Conservation (phyloP, 2,888 invertebrate genomes). For the Hypercompe scribonia region DNA sequence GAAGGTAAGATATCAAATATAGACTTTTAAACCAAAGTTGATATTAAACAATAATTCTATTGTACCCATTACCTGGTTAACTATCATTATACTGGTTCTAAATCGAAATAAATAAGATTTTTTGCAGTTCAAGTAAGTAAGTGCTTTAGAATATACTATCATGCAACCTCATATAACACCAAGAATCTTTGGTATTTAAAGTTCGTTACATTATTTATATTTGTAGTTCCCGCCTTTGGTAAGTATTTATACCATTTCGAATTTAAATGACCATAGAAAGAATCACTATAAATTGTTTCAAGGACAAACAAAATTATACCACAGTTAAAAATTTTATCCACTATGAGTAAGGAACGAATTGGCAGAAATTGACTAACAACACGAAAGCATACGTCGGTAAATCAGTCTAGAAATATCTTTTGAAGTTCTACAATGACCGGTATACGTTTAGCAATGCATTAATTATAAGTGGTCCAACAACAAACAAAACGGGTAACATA, state of each 20-base stretch:
- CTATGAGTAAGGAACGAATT: constrained; percentile 41
- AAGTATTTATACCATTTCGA: constrained; percentile 32
- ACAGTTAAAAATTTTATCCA: constrained; percentile 42
- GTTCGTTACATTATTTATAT: constrained; percentile 30
- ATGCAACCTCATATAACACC: not conserved
- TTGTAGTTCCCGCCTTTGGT: constrained; percentile 17
- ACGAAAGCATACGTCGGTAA: constrained; percentile 34
- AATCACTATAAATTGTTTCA: constrained; percentile 42
- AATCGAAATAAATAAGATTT: not conserved
- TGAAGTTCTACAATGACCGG: constrained; percentile 21
- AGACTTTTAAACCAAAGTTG: not conserved
- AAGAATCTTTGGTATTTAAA: constrained; percentile 14
- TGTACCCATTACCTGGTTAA: not conserved
- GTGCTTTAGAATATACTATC: not conserved
- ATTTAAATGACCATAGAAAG: constrained; percentile 35
- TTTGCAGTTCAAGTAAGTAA: not conserved
- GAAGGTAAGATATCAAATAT: not conserved
- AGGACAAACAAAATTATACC: constrained; percentile 38
- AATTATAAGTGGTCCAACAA: constrained; percentile 36
- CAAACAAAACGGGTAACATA: constrained; percentile 43
- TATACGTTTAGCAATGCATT: constrained; percentile 35
- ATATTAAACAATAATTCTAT: not conserved
- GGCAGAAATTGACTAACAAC: constrained; percentile 38
- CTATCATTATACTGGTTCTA: too few relatives aligned
- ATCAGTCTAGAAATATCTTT: constrained; percentile 34